Evolutionary conservation across 2,888 invertebrate genomes (phyloP).

Genomic region (Tyria jacobaeae): DNA sequence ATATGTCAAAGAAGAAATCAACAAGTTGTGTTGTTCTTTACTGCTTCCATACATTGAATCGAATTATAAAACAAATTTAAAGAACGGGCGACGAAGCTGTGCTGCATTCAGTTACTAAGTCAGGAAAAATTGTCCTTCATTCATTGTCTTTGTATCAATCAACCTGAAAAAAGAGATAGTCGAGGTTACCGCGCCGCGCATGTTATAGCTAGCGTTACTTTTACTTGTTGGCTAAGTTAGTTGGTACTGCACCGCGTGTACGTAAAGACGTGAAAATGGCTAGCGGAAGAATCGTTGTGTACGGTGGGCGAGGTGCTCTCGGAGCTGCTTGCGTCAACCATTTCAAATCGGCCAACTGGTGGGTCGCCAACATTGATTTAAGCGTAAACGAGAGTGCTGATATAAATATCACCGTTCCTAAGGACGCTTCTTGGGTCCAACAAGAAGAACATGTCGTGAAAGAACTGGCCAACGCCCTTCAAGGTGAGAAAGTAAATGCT

Average conservation of each 20-base stretch:
- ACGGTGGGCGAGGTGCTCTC: conserved; percentile 98
- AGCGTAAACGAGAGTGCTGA: conserved; percentile 94
- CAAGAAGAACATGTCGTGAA: conserved; percentile 91
- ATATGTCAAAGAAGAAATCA: neutral
- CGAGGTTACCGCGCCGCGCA: conserved; percentile 68
- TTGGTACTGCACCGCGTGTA: conserved; percentile 54
- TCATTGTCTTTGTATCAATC: conserved; percentile 46
- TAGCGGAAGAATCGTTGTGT: conserved; percentile 93
- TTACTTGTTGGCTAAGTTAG: conserved; percentile 52
- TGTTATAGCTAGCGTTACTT: conserved; percentile 55
- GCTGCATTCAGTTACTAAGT: conserved; percentile 1
- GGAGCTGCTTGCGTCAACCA: conserved; percentile 95
- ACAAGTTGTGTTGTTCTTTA: neutral
- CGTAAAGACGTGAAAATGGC: conserved; percentile 78
- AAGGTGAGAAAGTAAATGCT: conserved; percentile 95
- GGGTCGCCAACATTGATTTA: conserved; percentile 96
- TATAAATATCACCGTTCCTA: conserved; percentile 94
- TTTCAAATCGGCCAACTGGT: conserved; percentile 96
- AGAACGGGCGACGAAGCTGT: neutral
- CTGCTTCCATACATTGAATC: neutral
- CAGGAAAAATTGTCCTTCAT: conserved; percentile 34
- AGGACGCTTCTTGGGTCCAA: conserved; percentile 91
- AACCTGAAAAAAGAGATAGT: conserved; percentile 71
- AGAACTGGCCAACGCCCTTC: conserved; percentile 89
- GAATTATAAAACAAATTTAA: neutral